Percentiles rank a stretch among this genome's conserved stretches.
phyloP scores from a whole-genome alignment of 2,888 invertebrate species.

The Pediacus dermestoides region DNA sequence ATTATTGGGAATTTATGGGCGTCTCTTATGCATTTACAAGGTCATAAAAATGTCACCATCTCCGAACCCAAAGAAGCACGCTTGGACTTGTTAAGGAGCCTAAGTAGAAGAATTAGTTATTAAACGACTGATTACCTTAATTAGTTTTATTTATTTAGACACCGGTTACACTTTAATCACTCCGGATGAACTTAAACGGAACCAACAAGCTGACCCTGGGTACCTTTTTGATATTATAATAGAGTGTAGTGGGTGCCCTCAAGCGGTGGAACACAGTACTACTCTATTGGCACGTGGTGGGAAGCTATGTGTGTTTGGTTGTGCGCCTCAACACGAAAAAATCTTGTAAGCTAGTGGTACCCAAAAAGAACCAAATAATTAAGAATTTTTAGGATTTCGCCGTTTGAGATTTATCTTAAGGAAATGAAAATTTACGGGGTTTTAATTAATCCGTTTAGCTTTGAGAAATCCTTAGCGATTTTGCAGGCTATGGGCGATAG shows the following conservation, averaged over 20 bases:
- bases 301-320: slow-evolving; percentile 65
- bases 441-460: slow-evolving; percentile 64
- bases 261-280: slow-evolving; percentile 61
- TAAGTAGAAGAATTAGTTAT: slow-evolving; percentile 42
- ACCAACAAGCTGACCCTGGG: slow-evolving; percentile 39
- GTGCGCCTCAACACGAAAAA: slow-evolving; percentile 53
- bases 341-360: no score
- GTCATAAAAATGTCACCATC: slow-evolving; percentile 62
- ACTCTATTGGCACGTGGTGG: slow-evolving; percentile 57
- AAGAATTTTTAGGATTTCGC: slow-evolving; percentile 53
- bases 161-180: slow-evolving; percentile 55
- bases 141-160: slow-evolving; percentile 43
- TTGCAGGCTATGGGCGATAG: slow-evolving; percentile 60
- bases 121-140: neutral
- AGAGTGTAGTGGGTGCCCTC: slow-evolving; percentile 66
- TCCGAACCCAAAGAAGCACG: slow-evolving; percentile 58
- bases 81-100: slow-evolving; percentile 50
- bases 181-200: slow-evolving; percentile 53
- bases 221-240: slow-evolving; percentile 58
- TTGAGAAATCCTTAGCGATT: slow-evolving; percentile 58
- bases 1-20: slow-evolving; percentile 69
- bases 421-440: slow-evolving; percentile 61
- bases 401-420: slow-evolving; percentile 57
- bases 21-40: slow-evolving; percentile 60
- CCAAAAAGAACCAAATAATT: no score